phyloP scores from a whole-genome alignment of 2,797 vertebrate species.

The Myripristis murdjan region DNA sequence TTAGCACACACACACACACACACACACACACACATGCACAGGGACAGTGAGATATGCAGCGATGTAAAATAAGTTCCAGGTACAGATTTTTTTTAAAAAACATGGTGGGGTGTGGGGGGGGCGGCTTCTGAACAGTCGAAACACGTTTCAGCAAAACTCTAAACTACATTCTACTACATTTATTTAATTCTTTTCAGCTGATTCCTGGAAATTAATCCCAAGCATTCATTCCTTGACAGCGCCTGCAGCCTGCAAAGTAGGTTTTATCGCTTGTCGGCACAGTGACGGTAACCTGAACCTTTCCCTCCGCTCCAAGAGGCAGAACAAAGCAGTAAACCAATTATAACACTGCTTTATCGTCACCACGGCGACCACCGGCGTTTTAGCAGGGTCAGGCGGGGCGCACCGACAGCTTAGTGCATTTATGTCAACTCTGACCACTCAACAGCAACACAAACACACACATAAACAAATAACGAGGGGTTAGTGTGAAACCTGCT shows the following conservation, averaged over 20 bases:
- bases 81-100: conserved; percentile 22
- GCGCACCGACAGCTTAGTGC: conserved; percentile 73
- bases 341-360: conserved; percentile 80
- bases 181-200: conserved; percentile 61
- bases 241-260: conserved; percentile 61
- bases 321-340: conserved; percentile 82
- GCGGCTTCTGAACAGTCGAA: conserved; percentile 59
- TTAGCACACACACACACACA: conserved; percentile 38
- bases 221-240: conserved; percentile 63
- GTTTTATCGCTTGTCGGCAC: conserved; percentile 70
- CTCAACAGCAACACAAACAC: conserved; percentile 56
- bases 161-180: conserved; percentile 53
- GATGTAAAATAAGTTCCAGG: conserved; percentile 48
- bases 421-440: conserved; percentile 61
- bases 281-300: conserved; percentile 76
- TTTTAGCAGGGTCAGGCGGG: conserved; percentile 75
- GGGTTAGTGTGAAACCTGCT: conserved; percentile 14
- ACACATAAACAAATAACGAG: conserved; percentile 44
- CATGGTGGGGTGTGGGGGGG: too few species aligned
- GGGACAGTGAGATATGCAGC: conserved; percentile 38
- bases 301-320: conserved; percentile 61
- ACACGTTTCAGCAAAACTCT: conserved; percentile 55
- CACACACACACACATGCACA: too few species aligned
- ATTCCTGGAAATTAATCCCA: conserved; percentile 72
- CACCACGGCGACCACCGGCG: conserved; percentile 65